These are phyloP conservation scores for Calonectris borealis DNA, from an alignment of 2,113 vertebrate genomes.

Conservation along the genomic window DNA sequence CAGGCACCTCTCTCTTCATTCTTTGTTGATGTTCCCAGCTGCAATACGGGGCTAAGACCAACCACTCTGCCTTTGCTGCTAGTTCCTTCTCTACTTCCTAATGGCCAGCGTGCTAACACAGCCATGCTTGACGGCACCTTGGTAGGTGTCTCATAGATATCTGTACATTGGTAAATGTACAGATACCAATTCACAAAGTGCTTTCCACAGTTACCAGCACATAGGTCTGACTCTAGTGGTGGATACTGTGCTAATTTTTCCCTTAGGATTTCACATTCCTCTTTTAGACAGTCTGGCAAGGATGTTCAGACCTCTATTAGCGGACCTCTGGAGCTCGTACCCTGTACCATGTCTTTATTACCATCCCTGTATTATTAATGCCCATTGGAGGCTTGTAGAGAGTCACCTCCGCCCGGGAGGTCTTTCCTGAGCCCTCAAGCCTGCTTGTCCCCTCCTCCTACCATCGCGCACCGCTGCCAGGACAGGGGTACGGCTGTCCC, in stretches of 20 bases:
- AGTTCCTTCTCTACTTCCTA: not conserved
- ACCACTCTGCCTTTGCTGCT: not conserved
- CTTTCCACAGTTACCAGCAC: not conserved
- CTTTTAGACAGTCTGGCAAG: not conserved
- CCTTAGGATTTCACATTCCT: not conserved
- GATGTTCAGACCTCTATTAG: not conserved
- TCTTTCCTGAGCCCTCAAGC: not conserved
- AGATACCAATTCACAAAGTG: not conserved
- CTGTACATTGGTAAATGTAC: accelerated
- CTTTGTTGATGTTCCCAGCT: not conserved
- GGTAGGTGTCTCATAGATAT: not conserved
- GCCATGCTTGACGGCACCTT: not conserved
- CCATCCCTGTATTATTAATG: not conserved
- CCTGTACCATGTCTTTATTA: not conserved
- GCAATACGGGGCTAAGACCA: not conserved
- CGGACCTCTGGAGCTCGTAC: not conserved
- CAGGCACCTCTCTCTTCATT: not conserved
- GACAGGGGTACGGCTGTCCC: not conserved
- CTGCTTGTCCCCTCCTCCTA: not conserved
- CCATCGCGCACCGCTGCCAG: not conserved
- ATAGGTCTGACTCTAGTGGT: not conserved
- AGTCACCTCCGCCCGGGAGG: too few species aligned
- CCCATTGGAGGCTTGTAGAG: not conserved
- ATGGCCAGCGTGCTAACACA: not conserved
- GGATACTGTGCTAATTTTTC: not conserved